Evolutionary conservation across 2,888 invertebrate species (phyloP).

Genomic region (Synergus umbraculus): DNA sequence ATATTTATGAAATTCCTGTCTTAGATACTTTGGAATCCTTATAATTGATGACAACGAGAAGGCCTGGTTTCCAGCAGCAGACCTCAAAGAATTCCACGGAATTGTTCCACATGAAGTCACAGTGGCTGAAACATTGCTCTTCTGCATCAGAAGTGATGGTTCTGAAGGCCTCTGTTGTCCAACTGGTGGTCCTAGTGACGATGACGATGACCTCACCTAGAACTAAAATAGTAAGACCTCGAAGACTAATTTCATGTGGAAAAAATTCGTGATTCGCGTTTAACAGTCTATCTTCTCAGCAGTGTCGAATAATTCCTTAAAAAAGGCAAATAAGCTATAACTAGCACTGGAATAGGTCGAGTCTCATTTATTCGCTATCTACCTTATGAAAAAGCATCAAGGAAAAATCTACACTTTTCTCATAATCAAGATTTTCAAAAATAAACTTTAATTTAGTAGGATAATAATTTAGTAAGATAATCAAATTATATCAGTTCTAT

Average conservation of each 20-base stretch:
- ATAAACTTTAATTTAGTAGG: not conserved
- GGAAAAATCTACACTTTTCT: constrained; percentile 29
- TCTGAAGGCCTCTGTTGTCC: constrained; percentile 90
- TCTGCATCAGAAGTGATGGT: constrained; percentile 91
- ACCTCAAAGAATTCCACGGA: constrained; percentile 92
- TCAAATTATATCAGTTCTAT: too few species aligned
- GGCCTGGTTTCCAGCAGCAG: constrained; percentile 94
- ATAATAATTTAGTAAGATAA: not conserved
- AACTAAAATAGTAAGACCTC: constrained; percentile 57
- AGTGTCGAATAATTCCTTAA: constrained; percentile 46
- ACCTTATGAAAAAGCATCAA: not conserved
- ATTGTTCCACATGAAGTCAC: constrained; percentile 91
- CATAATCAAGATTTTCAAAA: not conserved
- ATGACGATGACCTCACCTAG: constrained; percentile 76
- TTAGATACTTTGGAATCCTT: constrained; percentile 87
- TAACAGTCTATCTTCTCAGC: constrained; percentile 53
- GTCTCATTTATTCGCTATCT: not conserved
- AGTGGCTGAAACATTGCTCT: constrained; percentile 86
- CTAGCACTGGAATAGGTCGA: not conserved
- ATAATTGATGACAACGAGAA: constrained; percentile 93
- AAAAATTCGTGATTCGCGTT: constrained; percentile 54
- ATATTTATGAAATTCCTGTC: not conserved
- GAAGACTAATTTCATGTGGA: constrained; percentile 56
- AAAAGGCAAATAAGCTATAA: not conserved
- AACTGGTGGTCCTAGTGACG: constrained; percentile 81